Conservation (phyloP, 2,888 invertebrate genomes). For the Luperina nickerlii region DNA sequence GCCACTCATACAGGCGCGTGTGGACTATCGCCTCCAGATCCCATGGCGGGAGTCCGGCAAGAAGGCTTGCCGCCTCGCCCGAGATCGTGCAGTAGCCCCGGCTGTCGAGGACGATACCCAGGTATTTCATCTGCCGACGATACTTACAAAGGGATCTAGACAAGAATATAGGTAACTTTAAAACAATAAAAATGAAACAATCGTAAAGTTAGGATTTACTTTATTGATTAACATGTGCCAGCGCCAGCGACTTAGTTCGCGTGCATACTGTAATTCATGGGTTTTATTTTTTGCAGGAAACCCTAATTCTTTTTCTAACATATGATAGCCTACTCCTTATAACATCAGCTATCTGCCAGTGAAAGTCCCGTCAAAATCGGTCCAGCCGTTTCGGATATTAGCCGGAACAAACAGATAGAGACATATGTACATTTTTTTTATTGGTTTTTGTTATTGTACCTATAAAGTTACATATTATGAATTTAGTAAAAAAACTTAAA, state of each 20-base stretch:
- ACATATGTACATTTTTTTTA: too few species aligned
- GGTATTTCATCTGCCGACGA: too few species aligned
- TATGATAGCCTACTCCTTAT: neutral
- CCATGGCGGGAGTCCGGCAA: too few species aligned
- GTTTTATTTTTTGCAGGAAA: neutral
- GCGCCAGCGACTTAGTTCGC: neutral
- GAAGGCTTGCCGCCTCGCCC: too few species aligned
- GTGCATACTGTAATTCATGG: neutral
- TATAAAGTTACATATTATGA: too few species aligned
- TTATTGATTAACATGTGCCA: neutral
- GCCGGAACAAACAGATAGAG: neutral
- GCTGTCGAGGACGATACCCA: too few species aligned
- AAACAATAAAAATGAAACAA: slow-evolving; percentile 25
- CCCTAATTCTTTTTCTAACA: neutral
- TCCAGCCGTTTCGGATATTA: neutral
- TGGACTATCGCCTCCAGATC: too few species aligned
- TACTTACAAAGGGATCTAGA: neutral
- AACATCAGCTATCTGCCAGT: neutral
- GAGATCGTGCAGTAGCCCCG: too few species aligned
- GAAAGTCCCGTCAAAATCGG: neutral
- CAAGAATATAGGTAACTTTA: slow-evolving; percentile 16
- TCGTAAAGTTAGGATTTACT: slow-evolving; percentile 25
- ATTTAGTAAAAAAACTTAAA: too few species aligned
- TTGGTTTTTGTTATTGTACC: too few species aligned
- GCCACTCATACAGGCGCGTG: too few species aligned